Conservation (phyloP, 2,888 invertebrate genomes). For the Vanessa cardui region DNA sequence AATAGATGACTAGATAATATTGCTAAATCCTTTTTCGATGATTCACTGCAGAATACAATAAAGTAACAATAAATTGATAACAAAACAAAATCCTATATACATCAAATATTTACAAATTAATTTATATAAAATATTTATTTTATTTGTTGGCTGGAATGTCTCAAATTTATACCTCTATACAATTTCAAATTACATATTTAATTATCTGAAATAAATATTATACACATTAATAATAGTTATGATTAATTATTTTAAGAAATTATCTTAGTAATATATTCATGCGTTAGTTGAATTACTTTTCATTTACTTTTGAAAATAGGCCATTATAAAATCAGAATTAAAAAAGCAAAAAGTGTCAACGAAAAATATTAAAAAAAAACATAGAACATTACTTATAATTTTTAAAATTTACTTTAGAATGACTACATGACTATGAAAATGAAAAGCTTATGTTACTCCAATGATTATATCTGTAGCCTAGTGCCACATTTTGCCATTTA, state of each 20-base stretch:
- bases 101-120: constrained; percentile 29
- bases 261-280: neutral
- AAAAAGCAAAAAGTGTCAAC: neutral
- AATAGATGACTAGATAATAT: constrained; percentile 33
- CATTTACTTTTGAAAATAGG: neutral
- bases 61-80: constrained; percentile 17
- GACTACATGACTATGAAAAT: too few relatives aligned
- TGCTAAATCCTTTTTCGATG: constrained; percentile 18
- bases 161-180: neutral
- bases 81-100: constrained; percentile 19
- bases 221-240: neutral
- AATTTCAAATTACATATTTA: neutral
- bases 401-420: too few relatives aligned
- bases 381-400: too few relatives aligned
- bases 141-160: constrained; percentile 20
- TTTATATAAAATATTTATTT: constrained; percentile 9
- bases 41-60: constrained; percentile 2
- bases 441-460: too few relatives aligned
- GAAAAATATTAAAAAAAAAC: neutral
- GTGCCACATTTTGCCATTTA: too few relatives aligned
- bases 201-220: neutral
- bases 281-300: neutral
- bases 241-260: neutral
- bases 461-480: too few relatives aligned
- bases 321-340: neutral